Evolutionary conservation across 2,797 vertebrate species (phyloP).

Genomic region (Perdix hodgsoniae): DNA sequence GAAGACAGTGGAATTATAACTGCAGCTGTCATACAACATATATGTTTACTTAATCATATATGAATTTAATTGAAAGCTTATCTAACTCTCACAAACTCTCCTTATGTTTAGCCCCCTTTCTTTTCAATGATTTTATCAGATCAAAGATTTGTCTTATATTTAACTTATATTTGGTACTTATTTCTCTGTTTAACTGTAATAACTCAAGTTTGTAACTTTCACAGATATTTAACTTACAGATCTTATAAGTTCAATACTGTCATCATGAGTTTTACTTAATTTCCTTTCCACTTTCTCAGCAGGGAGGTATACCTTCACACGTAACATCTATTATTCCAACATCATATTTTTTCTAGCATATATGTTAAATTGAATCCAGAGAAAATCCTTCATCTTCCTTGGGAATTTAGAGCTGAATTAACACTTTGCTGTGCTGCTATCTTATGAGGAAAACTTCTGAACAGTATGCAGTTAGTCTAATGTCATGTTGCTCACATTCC

Average conservation of each 20-base stretch:
- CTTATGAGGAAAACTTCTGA: not conserved
- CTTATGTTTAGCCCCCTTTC: not conserved
- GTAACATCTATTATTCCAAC: not conserved
- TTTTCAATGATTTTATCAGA: not conserved
- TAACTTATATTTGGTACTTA: not conserved
- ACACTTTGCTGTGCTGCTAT: not conserved
- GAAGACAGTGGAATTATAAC: not conserved
- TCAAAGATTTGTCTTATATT: not conserved
- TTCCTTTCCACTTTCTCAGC: not conserved
- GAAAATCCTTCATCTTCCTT: not conserved
- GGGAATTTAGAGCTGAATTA: not conserved
- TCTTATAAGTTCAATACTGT: not conserved
- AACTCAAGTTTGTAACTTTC: not conserved
- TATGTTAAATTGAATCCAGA: not conserved
- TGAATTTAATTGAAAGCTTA: not conserved
- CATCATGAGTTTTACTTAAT: not conserved
- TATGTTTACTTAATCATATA: accelerated
- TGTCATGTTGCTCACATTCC: not conserved
- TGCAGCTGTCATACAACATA: not conserved
- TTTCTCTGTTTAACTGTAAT: not conserved
- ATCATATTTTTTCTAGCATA: not conserved
- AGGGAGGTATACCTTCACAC: not conserved
- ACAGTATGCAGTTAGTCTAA: not conserved
- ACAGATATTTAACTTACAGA: not conserved
- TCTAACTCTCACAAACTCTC: not conserved